These are phyloP conservation scores for Exocentrus adspersus DNA, from an alignment of 2,888 invertebrate species.

Conservation along the genomic window DNA sequence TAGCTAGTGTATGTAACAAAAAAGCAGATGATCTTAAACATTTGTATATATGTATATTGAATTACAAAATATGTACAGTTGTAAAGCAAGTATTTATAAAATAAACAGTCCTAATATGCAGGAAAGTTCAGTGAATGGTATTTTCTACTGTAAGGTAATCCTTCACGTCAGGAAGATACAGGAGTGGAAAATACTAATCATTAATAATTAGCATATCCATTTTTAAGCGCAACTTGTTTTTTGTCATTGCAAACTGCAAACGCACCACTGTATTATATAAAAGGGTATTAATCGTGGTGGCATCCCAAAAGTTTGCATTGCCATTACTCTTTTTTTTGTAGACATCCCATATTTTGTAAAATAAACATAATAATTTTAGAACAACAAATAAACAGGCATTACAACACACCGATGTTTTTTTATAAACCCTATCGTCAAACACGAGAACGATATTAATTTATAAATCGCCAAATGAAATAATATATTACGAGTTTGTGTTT, in stretches of 20 bases:
- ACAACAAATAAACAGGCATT: slow-evolving; percentile 42
- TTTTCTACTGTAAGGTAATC: no score
- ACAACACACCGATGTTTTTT: neutral
- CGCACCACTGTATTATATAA: neutral
- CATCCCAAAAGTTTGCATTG: slow-evolving; percentile 29
- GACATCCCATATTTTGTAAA: slow-evolving; percentile 31
- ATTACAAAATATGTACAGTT: neutral
- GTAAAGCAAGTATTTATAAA: no score
- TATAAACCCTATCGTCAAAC: neutral
- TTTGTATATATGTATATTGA: neutral
- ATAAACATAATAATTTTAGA: slow-evolving; percentile 38
- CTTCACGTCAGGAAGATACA: no score
- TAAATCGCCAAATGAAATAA: neutral
- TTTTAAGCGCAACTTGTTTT: no score
- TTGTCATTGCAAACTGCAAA: no score
- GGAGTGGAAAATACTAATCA: no score
- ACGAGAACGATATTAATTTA: neutral
- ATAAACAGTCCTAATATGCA: no score
- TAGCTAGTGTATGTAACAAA: no score
- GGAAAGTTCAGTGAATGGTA: no score
- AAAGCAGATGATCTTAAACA: no score
- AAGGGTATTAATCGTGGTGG: slow-evolving; percentile 25
- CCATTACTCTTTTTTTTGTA: slow-evolving; percentile 36
- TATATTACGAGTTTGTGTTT: neutral
- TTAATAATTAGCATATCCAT: no score